Evolutionary conservation across 2,113 vertebrate species (phyloP).

Genomic region (Podiceps cristatus): DNA sequence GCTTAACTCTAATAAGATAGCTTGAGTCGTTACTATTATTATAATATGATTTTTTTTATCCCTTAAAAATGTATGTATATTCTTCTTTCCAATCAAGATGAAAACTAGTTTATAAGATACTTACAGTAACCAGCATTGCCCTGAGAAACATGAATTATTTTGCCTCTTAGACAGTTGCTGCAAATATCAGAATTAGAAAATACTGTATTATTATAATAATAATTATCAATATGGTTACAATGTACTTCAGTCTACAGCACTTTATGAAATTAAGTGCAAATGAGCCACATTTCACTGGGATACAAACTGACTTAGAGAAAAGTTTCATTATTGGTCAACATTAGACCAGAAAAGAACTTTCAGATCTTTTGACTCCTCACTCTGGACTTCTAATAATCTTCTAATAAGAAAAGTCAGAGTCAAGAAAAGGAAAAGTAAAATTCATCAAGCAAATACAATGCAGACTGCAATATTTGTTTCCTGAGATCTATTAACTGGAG

Average conservation of each 20-base stretch:
- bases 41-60: not conserved
- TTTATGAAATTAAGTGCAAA: not conserved
- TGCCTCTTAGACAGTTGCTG: not conserved
- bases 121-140: not conserved
- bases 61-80: not conserved
- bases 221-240: not conserved
- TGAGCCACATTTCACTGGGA: not conserved
- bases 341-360: not conserved
- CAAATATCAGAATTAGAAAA: not conserved
- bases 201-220: not conserved
- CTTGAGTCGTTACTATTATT: not conserved
- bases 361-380: not conserved
- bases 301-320: not conserved
- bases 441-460: not conserved
- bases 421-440: not conserved
- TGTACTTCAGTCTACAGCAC: not conserved
- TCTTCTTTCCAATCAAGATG: not conserved
- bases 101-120: not conserved
- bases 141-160: not conserved
- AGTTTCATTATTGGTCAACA: not conserved
- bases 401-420: not conserved
- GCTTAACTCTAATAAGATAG: not conserved
- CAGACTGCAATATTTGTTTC: not conserved
- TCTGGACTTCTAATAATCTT: not conserved
- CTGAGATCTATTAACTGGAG: not conserved